These are phyloP conservation scores for Drosophila murphyi DNA, from an alignment of 1,140 invertebrate genomes.

Conservation along the genomic window DNA sequence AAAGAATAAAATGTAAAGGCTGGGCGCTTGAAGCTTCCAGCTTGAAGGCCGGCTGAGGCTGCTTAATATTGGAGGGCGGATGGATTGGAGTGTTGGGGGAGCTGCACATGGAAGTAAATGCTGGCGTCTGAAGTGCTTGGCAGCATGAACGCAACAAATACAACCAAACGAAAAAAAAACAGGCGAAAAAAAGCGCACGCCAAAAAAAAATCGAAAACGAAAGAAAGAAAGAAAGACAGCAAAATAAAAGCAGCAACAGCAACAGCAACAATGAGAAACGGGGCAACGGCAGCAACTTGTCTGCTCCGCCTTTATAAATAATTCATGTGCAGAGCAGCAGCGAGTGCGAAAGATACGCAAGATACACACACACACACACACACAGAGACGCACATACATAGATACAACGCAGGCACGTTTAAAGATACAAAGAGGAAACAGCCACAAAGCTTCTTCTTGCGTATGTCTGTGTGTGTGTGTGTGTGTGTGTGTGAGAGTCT, in stretches of 20 bases:
- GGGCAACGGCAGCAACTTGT: constrained; percentile 80
- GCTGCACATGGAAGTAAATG: constrained; percentile 47
- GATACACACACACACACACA: constrained; percentile 58
- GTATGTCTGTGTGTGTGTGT: constrained; percentile 2
- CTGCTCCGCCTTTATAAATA: constrained; percentile 85
- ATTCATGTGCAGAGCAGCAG: constrained; percentile 81
- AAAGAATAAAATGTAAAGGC: constrained; percentile 10
- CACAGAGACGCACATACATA: constrained; percentile 39
- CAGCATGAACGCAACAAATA: constrained; percentile 72
- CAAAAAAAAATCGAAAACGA: constrained; percentile 32
- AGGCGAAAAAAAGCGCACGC: constrained; percentile 47
- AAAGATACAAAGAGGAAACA: constrained; percentile 78
- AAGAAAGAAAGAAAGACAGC: constrained; percentile 61
- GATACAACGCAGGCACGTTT: constrained; percentile 66
- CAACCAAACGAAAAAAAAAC: constrained; percentile 25
- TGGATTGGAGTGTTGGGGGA: background rate
- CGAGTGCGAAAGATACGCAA: constrained; percentile 80
- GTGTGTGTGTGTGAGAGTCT: constrained; percentile 1
- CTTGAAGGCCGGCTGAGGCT: constrained; percentile 34
- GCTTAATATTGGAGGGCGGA: background rate
- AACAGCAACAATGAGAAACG: constrained; percentile 56
- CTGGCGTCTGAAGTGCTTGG: constrained; percentile 67
- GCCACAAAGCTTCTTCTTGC: constrained; percentile 58
- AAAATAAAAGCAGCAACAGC: constrained; percentile 43
- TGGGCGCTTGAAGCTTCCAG: constrained; percentile 16